Percentiles rank a stretch among this genome's conserved stretches.
phyloP scores from a whole-genome alignment of 2,888 invertebrate genomes.

The Icerya purchasi region DNA sequence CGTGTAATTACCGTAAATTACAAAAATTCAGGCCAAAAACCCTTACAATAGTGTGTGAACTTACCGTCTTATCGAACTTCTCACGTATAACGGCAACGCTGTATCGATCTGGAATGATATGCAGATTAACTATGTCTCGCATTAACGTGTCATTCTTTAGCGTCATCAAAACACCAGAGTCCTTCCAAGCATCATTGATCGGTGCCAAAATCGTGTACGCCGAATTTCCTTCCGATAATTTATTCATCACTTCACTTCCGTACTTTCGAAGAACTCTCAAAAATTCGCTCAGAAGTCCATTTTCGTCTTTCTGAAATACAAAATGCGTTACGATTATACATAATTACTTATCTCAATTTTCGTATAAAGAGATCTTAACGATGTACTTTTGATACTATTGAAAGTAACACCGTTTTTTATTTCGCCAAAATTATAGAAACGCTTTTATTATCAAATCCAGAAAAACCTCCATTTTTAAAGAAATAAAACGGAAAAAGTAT shows the following conservation, averaged over 20 bases:
- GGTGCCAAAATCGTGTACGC: conserved; percentile 66
- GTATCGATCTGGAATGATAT: conserved; percentile 34
- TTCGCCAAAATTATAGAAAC: too few relatives aligned
- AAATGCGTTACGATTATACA: too few relatives aligned
- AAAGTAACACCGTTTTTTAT: too few relatives aligned
- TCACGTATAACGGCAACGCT: neutral
- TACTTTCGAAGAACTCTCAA: conserved; percentile 57
- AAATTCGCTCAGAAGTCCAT: conserved; percentile 58
- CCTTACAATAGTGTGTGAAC: too few relatives aligned
- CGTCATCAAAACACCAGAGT: conserved; percentile 44
- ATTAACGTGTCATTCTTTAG: conserved; percentile 42
- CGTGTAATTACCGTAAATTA: too few relatives aligned
- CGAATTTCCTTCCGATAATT: conserved; percentile 44
- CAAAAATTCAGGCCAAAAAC: too few relatives aligned
- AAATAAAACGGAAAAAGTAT: too few relatives aligned
- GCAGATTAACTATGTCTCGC: conserved; percentile 56
- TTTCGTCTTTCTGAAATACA: conserved; percentile 39
- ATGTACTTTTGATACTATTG: too few relatives aligned
- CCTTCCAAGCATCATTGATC: conserved; percentile 66
- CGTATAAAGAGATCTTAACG: too few relatives aligned
- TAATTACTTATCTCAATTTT: too few relatives aligned
- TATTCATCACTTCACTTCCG: conserved; percentile 50
- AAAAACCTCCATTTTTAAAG: too few relatives aligned
- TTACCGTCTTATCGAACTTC: neutral
- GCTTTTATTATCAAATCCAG: too few relatives aligned